phyloP scores from a whole-genome alignment of 1,140 invertebrate genomes.

The Ceratitis capitata region DNA sequence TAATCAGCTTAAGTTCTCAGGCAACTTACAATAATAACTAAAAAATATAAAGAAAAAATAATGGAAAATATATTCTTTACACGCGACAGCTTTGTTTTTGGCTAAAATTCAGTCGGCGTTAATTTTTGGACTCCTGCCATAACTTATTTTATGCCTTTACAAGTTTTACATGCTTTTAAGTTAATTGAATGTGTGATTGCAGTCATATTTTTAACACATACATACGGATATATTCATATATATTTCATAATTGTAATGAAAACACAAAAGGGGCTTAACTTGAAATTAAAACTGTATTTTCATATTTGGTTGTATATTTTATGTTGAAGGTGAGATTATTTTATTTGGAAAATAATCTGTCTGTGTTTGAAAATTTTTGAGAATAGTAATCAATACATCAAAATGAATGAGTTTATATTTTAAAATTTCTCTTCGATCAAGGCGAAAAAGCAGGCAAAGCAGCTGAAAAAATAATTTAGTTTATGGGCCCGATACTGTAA shows the following conservation, averaged over 20 bases:
- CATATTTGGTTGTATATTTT: too few species aligned
- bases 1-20: slow-evolving; percentile 34
- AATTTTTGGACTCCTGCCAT: not conserved
- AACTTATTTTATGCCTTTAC: not conserved
- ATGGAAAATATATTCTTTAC: not conserved
- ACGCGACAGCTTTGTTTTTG: not conserved
- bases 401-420: too few species aligned
- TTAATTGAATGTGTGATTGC: not conserved
- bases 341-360: too few species aligned
- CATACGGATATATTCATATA: too few species aligned
- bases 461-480: too few species aligned
- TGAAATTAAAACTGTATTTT: not conserved
- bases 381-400: too few species aligned
- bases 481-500: too few species aligned
- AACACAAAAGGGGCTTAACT: not conserved
- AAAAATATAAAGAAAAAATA: too few species aligned
- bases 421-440: too few species aligned
- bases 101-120: not conserved
- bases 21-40: not conserved
- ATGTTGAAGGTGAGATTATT: too few species aligned
- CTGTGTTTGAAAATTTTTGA: too few species aligned
- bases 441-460: too few species aligned
- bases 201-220: not conserved
- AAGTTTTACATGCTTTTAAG: not conserved
- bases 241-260: not conserved